Base-by-base conservation (phyloP, 2,888 invertebrate genomes). In the Panzeria rudis region DNA sequence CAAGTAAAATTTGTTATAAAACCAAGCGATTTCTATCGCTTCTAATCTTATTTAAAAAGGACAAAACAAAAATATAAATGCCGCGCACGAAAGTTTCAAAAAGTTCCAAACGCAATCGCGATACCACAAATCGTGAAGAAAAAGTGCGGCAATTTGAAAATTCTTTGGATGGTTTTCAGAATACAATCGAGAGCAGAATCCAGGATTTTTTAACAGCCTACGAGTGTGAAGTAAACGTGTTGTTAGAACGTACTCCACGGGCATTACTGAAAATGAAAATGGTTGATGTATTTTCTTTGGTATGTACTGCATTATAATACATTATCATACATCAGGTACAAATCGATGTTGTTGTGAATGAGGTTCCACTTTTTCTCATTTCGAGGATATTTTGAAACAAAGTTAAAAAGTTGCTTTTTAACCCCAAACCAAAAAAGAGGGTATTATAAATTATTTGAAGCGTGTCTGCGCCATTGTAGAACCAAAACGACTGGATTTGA, bases 51-150 rank as follows among this genome's bases (percentile, higher is more conserved):
- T n/a, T 35, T 64, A 13, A 9, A n/a, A 32, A 29, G 1, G 13
- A 29, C 25, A 7, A 35, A 50, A 38, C 44, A 44, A 9, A 50
- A 44, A 47, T 23, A 11, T 17, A 20, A 73, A 92, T 92, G 92
- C 92, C 92, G 73, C 91, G 92, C 59, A 92, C 92, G n/a, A 92
- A 92, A 86, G 87, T 92, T 82, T 88, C 92, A 35, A 92, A 91
- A 83, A 91, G 90, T 84, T 87, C 90, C 0, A 92, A 92, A 75
- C 89, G 92, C 15, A 92, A 92, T 86, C 92, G 92, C 11, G 92
- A 92, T 50, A 90, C 89, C 4, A 89, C 92, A 32, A 89, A 89
- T 79, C 92, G 90, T n/a, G 92, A 92, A 80, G 90, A 90, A 76
- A 91, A 90, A 75, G 86, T 92, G 7, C 89, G 90, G 41, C 89